These are phyloP conservation scores for Pyrrhia umbra DNA, from an alignment of 2,888 invertebrate species.

Conservation along the genomic window DNA sequence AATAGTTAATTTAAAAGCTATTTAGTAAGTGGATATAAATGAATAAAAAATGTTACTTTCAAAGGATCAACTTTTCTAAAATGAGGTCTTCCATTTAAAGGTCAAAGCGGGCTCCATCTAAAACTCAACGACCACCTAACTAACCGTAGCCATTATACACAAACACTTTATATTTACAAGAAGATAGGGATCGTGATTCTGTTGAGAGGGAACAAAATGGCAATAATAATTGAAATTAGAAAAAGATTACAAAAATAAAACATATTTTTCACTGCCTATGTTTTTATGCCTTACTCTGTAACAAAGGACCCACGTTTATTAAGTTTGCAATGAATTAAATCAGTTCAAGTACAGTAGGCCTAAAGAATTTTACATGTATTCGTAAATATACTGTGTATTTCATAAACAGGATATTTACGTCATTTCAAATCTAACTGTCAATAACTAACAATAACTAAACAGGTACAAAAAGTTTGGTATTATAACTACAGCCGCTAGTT, in stretches of 20 bases:
- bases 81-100: conserved; percentile 62
- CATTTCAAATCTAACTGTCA: neutral
- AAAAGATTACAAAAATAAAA: neutral
- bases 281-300: no score
- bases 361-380: no score
- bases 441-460: conserved; percentile 15
- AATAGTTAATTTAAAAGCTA: conserved; percentile 40
- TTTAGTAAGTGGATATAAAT: conserved; percentile 41
- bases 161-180: conserved; percentile 60
- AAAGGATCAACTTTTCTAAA: conserved; percentile 61
- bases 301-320: no score
- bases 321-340: no score
- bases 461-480: conserved; percentile 25
- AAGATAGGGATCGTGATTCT: conserved; percentile 20
- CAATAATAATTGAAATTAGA: conserved; percentile 14
- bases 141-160: conserved; percentile 63
- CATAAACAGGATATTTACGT: no score
- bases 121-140: conserved; percentile 68
- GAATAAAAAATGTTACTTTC: conserved; percentile 59
- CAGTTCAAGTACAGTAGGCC: no score
- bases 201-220: conserved; percentile 35
- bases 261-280: neutral
- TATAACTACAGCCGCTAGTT: conserved; percentile 39
- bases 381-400: no score
- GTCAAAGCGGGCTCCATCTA: conserved; percentile 60